Evolutionary conservation across 2,797 vertebrate genomes (phyloP).

Genomic region (Luscinia luscinia): DNA sequence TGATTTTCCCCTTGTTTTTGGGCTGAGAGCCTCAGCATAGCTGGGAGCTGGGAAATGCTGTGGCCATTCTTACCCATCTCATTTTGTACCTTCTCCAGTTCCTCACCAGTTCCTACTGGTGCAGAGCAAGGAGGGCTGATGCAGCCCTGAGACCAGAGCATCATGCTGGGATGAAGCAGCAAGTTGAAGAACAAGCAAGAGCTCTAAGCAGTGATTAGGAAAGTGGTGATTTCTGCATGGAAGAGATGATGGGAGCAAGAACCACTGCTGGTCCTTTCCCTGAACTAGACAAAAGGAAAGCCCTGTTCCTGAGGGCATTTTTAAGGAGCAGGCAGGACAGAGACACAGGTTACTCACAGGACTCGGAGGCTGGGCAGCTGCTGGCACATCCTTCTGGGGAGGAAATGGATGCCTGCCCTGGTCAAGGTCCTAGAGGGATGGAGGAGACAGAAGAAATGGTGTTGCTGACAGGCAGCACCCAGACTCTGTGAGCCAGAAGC

Average conservation of each 20-base stretch:
- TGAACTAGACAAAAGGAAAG: neutral
- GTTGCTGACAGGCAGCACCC: constrained; percentile 60
- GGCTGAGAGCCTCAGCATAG: neutral
- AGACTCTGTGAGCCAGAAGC: neutral
- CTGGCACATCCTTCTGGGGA: constrained; percentile 90
- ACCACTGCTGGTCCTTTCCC: neutral
- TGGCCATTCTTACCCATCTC: neutral
- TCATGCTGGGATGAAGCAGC: neutral
- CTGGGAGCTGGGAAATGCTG: neutral
- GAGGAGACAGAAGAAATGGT: constrained; percentile 31
- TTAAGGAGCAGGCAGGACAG: neutral
- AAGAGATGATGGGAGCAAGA: neutral
- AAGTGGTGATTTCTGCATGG: neutral
- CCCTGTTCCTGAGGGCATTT: neutral
- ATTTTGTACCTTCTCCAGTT: neutral
- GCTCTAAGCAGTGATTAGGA: neutral
- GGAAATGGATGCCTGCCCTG: constrained; percentile 85
- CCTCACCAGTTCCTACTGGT: neutral
- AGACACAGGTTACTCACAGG: constrained; percentile 83
- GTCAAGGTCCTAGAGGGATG: constrained; percentile 86
- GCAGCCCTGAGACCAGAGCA: neutral
- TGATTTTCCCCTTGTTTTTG: neutral
- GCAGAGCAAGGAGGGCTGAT: neutral
- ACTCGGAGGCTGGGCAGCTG: constrained; percentile 90
- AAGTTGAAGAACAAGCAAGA: neutral